Conservation (phyloP, 1,140 invertebrate species). For the Tribolium castaneum region DNA sequence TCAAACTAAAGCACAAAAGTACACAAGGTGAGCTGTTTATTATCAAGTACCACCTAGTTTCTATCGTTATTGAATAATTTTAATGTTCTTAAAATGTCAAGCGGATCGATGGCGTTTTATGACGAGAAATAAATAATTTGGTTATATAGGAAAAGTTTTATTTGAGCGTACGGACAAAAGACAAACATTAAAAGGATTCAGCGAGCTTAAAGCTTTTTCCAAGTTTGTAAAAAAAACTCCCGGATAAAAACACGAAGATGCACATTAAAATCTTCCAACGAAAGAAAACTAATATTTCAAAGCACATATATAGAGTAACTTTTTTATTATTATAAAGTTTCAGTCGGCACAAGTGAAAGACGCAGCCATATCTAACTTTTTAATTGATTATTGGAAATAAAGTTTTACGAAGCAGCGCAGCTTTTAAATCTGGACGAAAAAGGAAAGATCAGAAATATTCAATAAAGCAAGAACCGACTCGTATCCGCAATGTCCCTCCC, state of each 20-base stretch:
- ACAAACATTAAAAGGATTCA: conserved; percentile 28
- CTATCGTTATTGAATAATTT: neutral
- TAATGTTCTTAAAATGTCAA: too few relatives aligned
- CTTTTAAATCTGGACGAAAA: neutral
- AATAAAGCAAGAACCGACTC: neutral
- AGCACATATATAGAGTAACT: conserved; percentile 24
- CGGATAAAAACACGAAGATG: conserved; percentile 35
- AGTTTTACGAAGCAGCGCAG: neutral
- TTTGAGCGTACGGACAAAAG: conserved; percentile 24
- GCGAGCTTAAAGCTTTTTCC: conserved; percentile 7
- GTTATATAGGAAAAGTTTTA: conserved; percentile 20
- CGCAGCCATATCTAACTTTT: conserved; percentile 22
- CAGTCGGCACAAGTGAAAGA: neutral
- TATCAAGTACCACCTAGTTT: conserved; percentile 33
- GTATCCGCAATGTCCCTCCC: neutral
- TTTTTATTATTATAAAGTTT: conserved; percentile 41
- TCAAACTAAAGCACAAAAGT: conserved; percentile 47
- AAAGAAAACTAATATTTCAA: conserved; percentile 43
- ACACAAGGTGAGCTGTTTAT: conserved; percentile 51
- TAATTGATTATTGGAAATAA: conserved; percentile 29
- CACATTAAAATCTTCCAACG: conserved; percentile 40
- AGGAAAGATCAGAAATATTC: conserved; percentile 5
- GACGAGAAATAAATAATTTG: conserved; percentile 30
- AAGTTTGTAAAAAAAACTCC: conserved; percentile 25
- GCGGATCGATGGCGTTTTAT: too few relatives aligned